phyloP scores from a whole-genome alignment of 2,113 vertebrate species.

The Scalopus aquaticus region DNA sequence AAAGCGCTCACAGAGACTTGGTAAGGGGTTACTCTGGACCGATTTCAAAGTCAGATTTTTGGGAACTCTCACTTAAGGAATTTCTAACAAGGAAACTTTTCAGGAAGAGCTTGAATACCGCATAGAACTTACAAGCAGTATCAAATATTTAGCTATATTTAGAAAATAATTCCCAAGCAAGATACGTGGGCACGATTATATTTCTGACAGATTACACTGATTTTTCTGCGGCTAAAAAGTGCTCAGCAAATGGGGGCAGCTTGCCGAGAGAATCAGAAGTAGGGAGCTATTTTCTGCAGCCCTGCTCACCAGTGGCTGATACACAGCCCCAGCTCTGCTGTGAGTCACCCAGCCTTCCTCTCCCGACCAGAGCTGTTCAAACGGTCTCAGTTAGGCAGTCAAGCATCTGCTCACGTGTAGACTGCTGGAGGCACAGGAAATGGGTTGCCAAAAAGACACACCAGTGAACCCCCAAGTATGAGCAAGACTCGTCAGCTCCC shows the following conservation, averaged over 20 bases:
- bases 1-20: background rate
- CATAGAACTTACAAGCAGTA: constrained; percentile 3
- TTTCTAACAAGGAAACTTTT: constrained; percentile 63
- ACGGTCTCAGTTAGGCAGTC: background rate
- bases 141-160: constrained; percentile 61
- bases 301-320: background rate
- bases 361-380: background rate
- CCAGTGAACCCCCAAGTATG: constrained; percentile 31
- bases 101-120: constrained; percentile 50
- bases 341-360: constrained; percentile 39
- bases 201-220: constrained; percentile 7
- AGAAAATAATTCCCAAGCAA: constrained; percentile 62
- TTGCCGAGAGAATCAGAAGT: background rate
- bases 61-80: constrained; percentile 56
- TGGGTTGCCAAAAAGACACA: background rate
- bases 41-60: background rate
- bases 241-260: background rate
- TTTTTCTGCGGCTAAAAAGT: background rate
- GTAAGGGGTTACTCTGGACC: background rate
- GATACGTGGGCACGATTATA: background rate
- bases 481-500: background rate
- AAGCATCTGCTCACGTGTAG: background rate
- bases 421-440: constrained; percentile 27
- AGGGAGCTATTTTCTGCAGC: background rate
- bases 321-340: background rate